Percentiles rank a stretch among this genome's conserved stretches.
Evolutionary conservation across 2,797 vertebrate genomes (phyloP).

Genomic region (Alosa sapidissima): DNA sequence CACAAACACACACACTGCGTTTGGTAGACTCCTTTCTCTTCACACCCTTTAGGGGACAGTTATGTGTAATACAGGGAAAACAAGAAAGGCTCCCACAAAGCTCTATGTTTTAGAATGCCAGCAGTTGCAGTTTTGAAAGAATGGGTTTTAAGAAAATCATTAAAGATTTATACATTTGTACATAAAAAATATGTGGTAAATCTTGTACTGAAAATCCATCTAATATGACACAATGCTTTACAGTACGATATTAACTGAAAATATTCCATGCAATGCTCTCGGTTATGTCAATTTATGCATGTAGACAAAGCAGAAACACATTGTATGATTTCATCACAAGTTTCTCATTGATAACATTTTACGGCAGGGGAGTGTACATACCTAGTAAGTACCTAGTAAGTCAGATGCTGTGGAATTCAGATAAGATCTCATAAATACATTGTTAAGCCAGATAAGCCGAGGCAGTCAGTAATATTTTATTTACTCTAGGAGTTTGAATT

Average conservation of each 20-base stretch:
- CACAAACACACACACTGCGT: neutral
- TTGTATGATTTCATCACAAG: neutral
- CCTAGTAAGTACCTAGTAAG: neutral
- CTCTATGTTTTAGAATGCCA: neutral
- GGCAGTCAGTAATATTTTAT: neutral
- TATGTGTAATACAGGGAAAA: neutral
- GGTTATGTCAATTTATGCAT: neutral
- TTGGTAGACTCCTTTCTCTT: neutral
- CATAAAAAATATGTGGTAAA: neutral
- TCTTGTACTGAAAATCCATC: neutral
- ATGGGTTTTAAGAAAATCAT: neutral
- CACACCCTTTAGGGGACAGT: neutral
- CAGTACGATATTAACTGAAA: neutral
- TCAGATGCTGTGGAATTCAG: neutral
- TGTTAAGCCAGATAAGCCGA: neutral
- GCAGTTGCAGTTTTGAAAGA: neutral
- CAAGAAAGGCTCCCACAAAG: neutral
- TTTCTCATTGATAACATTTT: neutral
- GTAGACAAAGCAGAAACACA: neutral
- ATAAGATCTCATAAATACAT: neutral
- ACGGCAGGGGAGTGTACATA: neutral
- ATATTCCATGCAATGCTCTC: neutral
- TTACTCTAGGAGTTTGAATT: slow-evolving; percentile 2
- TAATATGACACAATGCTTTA: neutral
- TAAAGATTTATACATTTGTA: neutral